These are phyloP conservation scores for Epicauta chinensis DNA, from an alignment of 1,140 invertebrate genomes.

Conservation along the genomic window DNA sequence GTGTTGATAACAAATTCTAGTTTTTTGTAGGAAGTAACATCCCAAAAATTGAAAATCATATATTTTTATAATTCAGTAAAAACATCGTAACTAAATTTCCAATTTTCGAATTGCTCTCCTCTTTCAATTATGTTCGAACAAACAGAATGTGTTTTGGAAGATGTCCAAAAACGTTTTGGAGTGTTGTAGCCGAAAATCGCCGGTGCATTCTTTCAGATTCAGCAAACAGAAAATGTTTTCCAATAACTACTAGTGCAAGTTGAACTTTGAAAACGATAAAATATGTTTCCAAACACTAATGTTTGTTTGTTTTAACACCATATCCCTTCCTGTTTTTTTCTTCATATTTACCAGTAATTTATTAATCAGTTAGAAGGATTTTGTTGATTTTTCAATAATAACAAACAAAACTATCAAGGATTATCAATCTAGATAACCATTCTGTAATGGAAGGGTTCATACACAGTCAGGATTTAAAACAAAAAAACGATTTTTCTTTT, in stretches of 20 bases:
- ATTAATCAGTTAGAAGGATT: no score
- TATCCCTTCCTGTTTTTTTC: no score
- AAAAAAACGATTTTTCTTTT: no score
- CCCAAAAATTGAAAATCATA: constrained; percentile 10
- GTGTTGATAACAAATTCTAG: no score
- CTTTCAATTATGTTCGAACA: constrained; percentile 18
- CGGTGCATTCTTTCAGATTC: constrained; percentile 17
- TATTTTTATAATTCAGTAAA: constrained; percentile 21
- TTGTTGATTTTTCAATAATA: no score
- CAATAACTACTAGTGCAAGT: constrained; percentile 13
- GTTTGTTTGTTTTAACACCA: no score
- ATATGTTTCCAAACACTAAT: no score
- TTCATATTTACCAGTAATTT: no score
- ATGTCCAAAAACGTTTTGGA: constrained; percentile 18
- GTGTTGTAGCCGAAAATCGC: constrained; percentile 19
- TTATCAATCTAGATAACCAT: no score
- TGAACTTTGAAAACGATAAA: not conserved
- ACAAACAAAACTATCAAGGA: no score
- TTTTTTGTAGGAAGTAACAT: constrained; percentile 6
- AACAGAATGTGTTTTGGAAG: constrained; percentile 17
- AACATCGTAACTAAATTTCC: constrained; percentile 23
- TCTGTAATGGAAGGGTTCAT: no score
- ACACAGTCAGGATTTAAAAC: no score
- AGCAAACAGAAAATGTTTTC: constrained; percentile 21
- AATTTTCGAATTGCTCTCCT: constrained; percentile 23